Base-by-base conservation (phyloP, 2,888 invertebrate genomes). In the Horisme vitalbata region DNA sequence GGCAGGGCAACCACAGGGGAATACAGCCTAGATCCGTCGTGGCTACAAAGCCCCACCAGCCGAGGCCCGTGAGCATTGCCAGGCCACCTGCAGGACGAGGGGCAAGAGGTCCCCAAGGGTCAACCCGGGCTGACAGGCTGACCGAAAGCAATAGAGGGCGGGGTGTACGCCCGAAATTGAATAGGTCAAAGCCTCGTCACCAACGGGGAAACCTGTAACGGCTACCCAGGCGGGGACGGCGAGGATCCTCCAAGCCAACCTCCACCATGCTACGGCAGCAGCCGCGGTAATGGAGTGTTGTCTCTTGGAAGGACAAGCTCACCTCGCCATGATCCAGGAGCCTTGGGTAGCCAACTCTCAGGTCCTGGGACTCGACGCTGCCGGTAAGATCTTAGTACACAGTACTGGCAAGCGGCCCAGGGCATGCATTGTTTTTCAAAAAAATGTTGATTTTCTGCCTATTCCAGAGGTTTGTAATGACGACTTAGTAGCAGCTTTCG, bases 351-450 rank as follows among this genome's bases (percentile, higher is more conserved):
- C 24, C 24, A 26, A 26, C 10, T 10, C 24, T 26, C 24, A 26
- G 10, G 24, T 26, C 11, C 24, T 26, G 24, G 24, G 24, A 10
- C 24, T 26, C 4, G 24, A 9, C 3, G 10, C 24, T 26, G 24
- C 24, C 24, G 6, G n/a, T 27, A 54, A 61, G 60, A n/a, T n/a
- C 33, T 92, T 93, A 87, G 86, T 30, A 93, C 69, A 2, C 92
- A 92, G 30, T 90, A 84, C 47, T 91, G 91, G 91, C 93, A 93
- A 62, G 91, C 90, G 31, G 81, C 72, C 64, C 92, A 93, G 55
- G 90, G 81, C 9, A 90, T 28, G 28, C 9, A 27, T 27, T 11
- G 11, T 27, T 27, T 28, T 28, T 12, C 7, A 13, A n/a, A 28
- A 28, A 1, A 13, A 13, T 13, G 28, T 13, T 7, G 13, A 4